Evolutionary conservation across 2,113 vertebrate species (phyloP), one percentile per base, ranked within the genome.

Genomic region (Megaleporinus macrocephalus): DNA sequence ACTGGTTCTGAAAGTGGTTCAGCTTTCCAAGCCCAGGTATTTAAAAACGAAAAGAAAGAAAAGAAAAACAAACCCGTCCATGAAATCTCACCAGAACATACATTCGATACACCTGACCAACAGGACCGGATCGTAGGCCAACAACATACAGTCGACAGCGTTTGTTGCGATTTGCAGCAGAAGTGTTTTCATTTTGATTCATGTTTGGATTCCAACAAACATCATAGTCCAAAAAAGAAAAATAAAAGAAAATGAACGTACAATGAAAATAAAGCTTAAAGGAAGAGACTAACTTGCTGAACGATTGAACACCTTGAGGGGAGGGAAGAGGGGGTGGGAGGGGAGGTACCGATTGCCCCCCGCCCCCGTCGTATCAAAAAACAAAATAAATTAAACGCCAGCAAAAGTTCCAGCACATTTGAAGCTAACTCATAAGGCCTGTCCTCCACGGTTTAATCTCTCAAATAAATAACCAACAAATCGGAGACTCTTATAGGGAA

Each of bases 401-500:
- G 68, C 80, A 36, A 79, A 78, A 30, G 36, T 79, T 85, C 80
- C 84, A 85, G 80, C 84, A 82, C 55, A 75, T 77, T 33, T 79
- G 29, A 61, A 79, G 80, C 77, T 51, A 70, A 76, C 20, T 53
- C 26, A 74, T 79, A 80, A 85, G 84, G 81, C 76, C 76, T 63
- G 63, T 82, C 66, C 49, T 72, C 72, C 44, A n/a, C 10, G 33
- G 26, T 82, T 84, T 65, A 78, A 63, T 76, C 72, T 79, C 27
- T 70, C 65, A 76, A 86, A 87, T 81, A 89, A 84, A 87, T 81
- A 87, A 87, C 66, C 20, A 80, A 74, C 79, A 82, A 79, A 84
- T 74, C 12, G 72, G 87, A 91, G 72, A 94, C 92, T 61, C 92
- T 91, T 73, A 78, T 63, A 84, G 70, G 62, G 79, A 79, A 61